A percentile compares a stretch with the other conserved stretches of the same genome.
Evolutionary conservation across 2,113 vertebrate genomes (phyloP).

Genomic region (Thermophis baileyi): DNA sequence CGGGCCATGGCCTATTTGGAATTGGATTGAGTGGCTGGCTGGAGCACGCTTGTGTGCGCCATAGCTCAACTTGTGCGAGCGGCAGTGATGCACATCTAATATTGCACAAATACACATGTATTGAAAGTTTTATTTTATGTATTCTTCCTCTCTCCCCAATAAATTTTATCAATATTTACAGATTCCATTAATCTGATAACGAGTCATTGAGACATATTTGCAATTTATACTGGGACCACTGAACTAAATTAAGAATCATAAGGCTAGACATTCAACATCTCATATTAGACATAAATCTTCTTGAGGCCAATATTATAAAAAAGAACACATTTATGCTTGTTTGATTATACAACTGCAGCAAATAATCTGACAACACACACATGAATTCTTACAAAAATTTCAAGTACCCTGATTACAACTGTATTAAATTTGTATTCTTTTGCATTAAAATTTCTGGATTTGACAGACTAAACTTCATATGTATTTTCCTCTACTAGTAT

Average conservation of each 20-base stretch:
- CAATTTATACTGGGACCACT: slow-evolving; percentile 14
- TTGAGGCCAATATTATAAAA: slow-evolving; percentile 23
- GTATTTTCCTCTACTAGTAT: slow-evolving; percentile 49
- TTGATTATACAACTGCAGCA: slow-evolving; percentile 40
- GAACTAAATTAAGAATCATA: slow-evolving; percentile 17
- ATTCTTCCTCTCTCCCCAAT: background rate
- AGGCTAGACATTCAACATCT: slow-evolving; percentile 19
- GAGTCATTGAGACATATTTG: slow-evolving; percentile 9
- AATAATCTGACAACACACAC: slow-evolving; percentile 63
- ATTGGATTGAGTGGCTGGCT: too few species aligned
- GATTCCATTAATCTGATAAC: background rate
- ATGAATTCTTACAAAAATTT: slow-evolving; percentile 46
- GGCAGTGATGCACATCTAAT: background rate
- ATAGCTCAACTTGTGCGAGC: too few species aligned
- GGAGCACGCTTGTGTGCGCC: too few species aligned
- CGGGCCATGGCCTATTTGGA: too few species aligned
- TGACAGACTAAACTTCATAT: slow-evolving; percentile 62
- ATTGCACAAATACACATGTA: background rate
- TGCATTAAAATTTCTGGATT: slow-evolving; percentile 53
- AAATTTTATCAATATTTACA: slow-evolving; percentile 5
- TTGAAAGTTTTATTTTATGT: background rate
- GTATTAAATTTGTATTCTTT: slow-evolving; percentile 62
- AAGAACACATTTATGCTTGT: background rate
- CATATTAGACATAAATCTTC: slow-evolving; percentile 5
- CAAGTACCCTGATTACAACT: slow-evolving; percentile 67